Evolutionary conservation across 1,140 invertebrate species (phyloP).

Genomic region (Latrodectus geometricus): DNA sequence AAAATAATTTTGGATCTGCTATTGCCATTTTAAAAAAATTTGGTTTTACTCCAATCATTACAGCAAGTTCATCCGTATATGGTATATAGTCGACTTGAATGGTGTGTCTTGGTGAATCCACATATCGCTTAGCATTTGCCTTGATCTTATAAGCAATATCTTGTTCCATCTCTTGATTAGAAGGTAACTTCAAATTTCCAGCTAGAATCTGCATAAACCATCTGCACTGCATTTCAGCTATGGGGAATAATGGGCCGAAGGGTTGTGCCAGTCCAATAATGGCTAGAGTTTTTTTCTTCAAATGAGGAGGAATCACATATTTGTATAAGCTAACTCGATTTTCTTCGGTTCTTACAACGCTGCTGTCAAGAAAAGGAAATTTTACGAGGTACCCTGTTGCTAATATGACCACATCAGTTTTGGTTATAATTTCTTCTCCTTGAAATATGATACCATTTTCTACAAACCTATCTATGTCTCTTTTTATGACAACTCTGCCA

Average conservation of each 20-base stretch:
- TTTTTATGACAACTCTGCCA: constrained; percentile 70
- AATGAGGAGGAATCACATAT: constrained; percentile 69
- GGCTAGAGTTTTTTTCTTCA: constrained; percentile 67
- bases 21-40: constrained; percentile 66
- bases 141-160: constrained; percentile 57
- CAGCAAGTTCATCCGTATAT: constrained; percentile 68
- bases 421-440: constrained; percentile 58
- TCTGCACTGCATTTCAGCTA: constrained; percentile 72
- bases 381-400: constrained; percentile 70
- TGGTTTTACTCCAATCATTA: constrained; percentile 67
- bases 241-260: constrained; percentile 70
- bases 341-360: constrained; percentile 61
- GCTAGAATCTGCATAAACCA: constrained; percentile 65
- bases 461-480: constrained; percentile 67
- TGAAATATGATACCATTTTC: constrained; percentile 68
- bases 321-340: constrained; percentile 71
- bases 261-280: constrained; percentile 73
- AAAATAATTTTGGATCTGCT: constrained; percentile 67
- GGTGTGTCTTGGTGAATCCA: constrained; percentile 67
- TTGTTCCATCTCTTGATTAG: constrained; percentile 48
- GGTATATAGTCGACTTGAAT: constrained; percentile 68
- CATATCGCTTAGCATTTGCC: constrained; percentile 36
- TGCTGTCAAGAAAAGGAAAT: constrained; percentile 67
- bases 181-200: constrained; percentile 58
- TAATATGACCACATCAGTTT: constrained; percentile 68